Evolutionary conservation across 2,797 vertebrate genomes (phyloP).

Genomic region (Parambassis ranga): DNA sequence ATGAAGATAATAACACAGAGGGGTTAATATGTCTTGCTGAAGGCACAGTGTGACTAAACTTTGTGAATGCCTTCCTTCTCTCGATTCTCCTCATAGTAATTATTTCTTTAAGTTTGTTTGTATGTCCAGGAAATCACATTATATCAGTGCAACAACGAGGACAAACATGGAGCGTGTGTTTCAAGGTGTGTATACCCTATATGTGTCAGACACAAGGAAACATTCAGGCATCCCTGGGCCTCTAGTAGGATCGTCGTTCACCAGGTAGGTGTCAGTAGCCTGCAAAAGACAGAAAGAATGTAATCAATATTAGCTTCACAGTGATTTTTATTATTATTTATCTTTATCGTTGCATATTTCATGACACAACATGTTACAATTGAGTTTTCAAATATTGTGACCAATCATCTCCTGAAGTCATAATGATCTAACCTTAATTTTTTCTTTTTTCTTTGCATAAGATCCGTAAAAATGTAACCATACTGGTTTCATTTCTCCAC

Average conservation of each 20-base stretch:
- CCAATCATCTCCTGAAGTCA: background rate
- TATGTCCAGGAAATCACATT: slow-evolving; percentile 34
- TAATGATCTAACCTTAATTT: too few species aligned
- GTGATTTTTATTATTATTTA: background rate
- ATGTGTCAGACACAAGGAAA: slow-evolving; percentile 85
- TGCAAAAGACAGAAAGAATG: slow-evolving; percentile 51
- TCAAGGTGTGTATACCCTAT: slow-evolving; percentile 75
- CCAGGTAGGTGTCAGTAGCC: slow-evolving; percentile 86
- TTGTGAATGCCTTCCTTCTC: background rate
- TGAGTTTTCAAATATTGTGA: too few species aligned
- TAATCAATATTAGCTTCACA: background rate
- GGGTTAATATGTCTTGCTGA: background rate
- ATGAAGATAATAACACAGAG: slow-evolving; percentile 3
- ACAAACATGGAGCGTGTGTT: slow-evolving; percentile 3
- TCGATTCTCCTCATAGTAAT: slow-evolving; percentile 5
- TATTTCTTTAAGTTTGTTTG: slow-evolving; percentile 28
- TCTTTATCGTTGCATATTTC: too few species aligned
- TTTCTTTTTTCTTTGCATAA: too few species aligned
- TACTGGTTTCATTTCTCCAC: slow-evolving; percentile 18
- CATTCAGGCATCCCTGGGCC: slow-evolving; percentile 84
- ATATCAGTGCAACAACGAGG: slow-evolving; percentile 1
- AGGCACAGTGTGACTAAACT: too few species aligned
- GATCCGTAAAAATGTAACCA: background rate
- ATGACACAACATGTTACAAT: too few species aligned
- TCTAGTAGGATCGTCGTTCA: slow-evolving; percentile 82